Conservation (phyloP, 2,797 vertebrate species). For the Avahi laniger region DNA sequence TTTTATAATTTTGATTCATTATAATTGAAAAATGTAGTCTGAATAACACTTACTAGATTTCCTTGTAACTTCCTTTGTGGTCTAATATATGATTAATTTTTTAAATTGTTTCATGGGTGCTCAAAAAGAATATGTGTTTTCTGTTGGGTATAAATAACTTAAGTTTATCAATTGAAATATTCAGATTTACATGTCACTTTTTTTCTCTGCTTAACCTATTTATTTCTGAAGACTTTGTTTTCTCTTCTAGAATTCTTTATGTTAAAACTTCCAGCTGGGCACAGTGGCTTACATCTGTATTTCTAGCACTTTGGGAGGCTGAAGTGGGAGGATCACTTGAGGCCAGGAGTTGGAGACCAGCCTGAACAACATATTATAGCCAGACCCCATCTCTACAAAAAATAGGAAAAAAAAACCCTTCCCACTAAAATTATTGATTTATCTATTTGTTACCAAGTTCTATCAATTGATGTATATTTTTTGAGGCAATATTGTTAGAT, state of each 20-base stretch:
- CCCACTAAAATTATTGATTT: not conserved
- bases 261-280: not conserved
- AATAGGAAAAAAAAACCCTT: no score
- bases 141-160: not conserved
- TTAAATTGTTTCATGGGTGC: not conserved
- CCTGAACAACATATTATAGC: no score
- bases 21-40: not conserved
- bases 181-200: not conserved
- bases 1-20: not conserved
- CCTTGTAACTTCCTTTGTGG: not conserved
- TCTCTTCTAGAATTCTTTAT: not conserved
- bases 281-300: no score
- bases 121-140: not conserved
- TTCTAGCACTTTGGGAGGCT: no score
- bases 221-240: not conserved
- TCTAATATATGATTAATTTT: not conserved
- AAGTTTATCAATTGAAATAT: not conserved
- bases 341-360: no score
- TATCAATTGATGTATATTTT: not conserved
- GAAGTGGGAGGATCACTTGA: no score
- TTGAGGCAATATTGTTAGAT: not conserved
- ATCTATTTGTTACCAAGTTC: not conserved
- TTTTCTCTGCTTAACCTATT: not conserved
- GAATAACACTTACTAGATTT: not conserved
- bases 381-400: no score